These are phyloP conservation scores for Podarcis muralis DNA, from an alignment of 2,113 vertebrate species.

Conservation along the genomic window DNA sequence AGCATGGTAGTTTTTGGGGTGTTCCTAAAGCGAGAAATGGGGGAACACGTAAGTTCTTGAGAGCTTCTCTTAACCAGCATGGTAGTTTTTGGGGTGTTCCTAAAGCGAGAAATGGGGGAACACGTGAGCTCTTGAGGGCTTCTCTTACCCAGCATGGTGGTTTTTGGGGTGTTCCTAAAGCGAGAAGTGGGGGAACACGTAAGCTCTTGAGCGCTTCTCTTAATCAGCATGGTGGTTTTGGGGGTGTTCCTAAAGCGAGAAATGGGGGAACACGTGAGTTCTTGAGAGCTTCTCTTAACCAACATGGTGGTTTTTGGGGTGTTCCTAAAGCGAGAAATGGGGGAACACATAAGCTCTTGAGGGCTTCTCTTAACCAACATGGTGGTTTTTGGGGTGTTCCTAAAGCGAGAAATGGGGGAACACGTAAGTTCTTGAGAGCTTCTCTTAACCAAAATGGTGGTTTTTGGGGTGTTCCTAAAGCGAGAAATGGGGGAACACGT, in stretches of 20 bases:
- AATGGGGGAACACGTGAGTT: background rate
- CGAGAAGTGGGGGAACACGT: background rate
- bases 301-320: background rate
- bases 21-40: background rate
- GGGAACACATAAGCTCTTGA: background rate
- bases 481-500: too few species aligned
- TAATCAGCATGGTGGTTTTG: background rate
- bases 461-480: too few species aligned
- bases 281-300: accelerated
- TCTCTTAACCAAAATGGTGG: too few species aligned
- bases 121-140: accelerated
- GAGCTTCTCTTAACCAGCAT: background rate
- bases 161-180: slow-evolving; percentile 37
- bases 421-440: too few species aligned
- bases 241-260: slow-evolving; percentile 35
- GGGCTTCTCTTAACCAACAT: too few species aligned
- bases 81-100: background rate
- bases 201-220: accelerated
- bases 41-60: accelerated
- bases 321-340: background rate
- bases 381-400: too few species aligned
- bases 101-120: background rate
- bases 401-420: too few species aligned
- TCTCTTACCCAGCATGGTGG: background rate
- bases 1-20: background rate